Evolutionary conservation across 2,888 invertebrate species (phyloP), one percentile per base, ranked within the genome.

Genomic region (Cyaniris semiargus): DNA sequence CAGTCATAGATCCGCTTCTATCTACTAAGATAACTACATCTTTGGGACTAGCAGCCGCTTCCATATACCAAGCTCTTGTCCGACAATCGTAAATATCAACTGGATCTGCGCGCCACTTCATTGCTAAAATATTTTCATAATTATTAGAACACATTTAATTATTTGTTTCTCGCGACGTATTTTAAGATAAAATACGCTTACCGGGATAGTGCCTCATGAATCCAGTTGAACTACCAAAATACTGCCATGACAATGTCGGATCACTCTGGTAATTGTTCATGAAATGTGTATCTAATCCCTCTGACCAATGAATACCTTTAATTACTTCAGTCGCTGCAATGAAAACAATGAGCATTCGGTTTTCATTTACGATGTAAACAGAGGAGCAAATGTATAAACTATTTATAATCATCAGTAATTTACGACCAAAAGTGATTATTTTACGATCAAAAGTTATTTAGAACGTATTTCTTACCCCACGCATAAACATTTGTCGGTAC

Each of bases 201-300:
- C 97, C 97, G 84, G 99, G 99, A 93, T 97, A 99, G 88, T 98
- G 98, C 83, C 99, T 95, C 96, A 99, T 98, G 89, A 99, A 99
- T 66, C 99, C 99, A 23, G 98, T 97, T 56, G 98, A 97, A 89
- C 98, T 99, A 81, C 99, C 99, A 90, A 99, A 99, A 90, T 98
- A 99, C 93, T 99, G 99, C 98, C 99, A 99, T 5, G 98, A 97
- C 70, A 99, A 94, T 4, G 97, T 97, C 21, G 97, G 97, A 89
- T 98, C 98, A 79, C 95, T 95, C 86, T 96, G 96, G 86, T 97
- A 97, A 90, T 99, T 99, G 85, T 96, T 96, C 82, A 96, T 96
- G 90, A 99, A 99, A 82, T 96, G 97, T 77, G 96, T 95, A 89
- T 99, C 98, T 83, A 99, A 94, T 83, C 97, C 97, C 87, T 98